Evolutionary conservation across 2,797 vertebrate species (phyloP), one percentile per base, ranked within the genome.

Genomic region (Microhierax caerulescens): DNA sequence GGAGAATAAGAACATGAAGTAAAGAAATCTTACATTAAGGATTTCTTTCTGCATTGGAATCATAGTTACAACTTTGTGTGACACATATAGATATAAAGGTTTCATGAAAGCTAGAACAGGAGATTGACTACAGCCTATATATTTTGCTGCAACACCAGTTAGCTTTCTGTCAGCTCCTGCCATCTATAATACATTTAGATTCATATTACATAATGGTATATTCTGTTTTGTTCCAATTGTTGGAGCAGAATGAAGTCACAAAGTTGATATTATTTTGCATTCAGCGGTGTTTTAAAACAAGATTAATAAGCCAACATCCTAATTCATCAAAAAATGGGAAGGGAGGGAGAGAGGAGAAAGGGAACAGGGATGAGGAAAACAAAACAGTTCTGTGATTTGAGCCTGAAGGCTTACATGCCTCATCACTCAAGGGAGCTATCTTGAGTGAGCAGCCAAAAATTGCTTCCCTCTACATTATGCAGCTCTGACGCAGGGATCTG

Each of bases 371-470:
- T 39, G 81, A 86, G 75, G 22, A 56, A 92, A 91, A 95, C 78
- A 88, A 93, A 93, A 77, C 91, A 60, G 47, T 82, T 89, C 23
- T 27, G 30, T 34, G 63, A 27, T 91, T 91, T 85, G 39, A 87
- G 86, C 91, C 86, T 41, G 43, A 74, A 91, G 80, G 86, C 67
- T 96, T 90, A 69, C 70, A 92, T 30, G 56, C 48, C 86, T 95
- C 88, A 77, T 89, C 75, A 77, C 92, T 83, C 91, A 70, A 70
- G 81, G 70, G 86, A 93, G 16, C 34, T 93, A 34, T 37, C 87
- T 43, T 80, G 86, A 92, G 51, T 63, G 37, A 93, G 64, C 68
- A 92, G 86, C 93, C 94, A 96, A 91, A 92, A 94, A 93, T 83
- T 85, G 14, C 45, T 84, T 88, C 41, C 36, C 37, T 90, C 39